Evolutionary conservation across 2,888 invertebrate species (phyloP).

Genomic region (Steromphala cineraria): DNA sequence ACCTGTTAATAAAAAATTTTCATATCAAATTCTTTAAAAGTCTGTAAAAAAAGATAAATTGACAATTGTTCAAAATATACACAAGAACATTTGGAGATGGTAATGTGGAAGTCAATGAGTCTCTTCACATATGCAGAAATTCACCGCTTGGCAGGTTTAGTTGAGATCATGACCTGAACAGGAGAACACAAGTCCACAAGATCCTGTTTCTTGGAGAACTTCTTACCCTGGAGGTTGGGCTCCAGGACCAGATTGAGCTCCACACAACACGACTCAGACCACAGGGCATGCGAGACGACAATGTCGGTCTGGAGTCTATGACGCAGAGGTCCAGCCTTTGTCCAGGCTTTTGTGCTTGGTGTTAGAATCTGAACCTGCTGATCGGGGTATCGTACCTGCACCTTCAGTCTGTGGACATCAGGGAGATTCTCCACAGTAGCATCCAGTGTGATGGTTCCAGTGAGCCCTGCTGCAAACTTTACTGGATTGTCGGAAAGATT

Average conservation of each 20-base stretch:
- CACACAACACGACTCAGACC: slow-evolving; percentile 72
- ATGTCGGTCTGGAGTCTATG: slow-evolving; percentile 88
- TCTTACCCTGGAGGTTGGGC: slow-evolving; percentile 35
- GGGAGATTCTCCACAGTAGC: slow-evolving; percentile 89
- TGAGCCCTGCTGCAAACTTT: slow-evolving; percentile 94
- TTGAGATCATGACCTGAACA: slow-evolving; percentile 60
- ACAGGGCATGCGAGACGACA: slow-evolving; percentile 90
- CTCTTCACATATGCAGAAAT: background rate
- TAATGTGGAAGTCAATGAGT: no score
- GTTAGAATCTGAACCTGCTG: slow-evolving; percentile 89
- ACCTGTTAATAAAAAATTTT: no score
- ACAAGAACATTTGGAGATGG: no score
- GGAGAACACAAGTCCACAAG: slow-evolving; percentile 63
- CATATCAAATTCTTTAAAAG: no score
- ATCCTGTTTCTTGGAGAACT: slow-evolving; percentile 39
- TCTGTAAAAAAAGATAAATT: no score
- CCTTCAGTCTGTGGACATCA: slow-evolving; percentile 84
- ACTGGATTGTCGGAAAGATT: slow-evolving; percentile 85
- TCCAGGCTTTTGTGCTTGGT: slow-evolving; percentile 86
- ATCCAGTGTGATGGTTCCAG: slow-evolving; percentile 90
- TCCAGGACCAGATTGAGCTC: slow-evolving; percentile 60
- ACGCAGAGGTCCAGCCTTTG: slow-evolving; percentile 72
- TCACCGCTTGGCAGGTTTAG: slow-evolving; percentile 57
- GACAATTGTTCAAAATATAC: no score
- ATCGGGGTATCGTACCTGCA: slow-evolving; percentile 92